Evolutionary conservation across 2,797 vertebrate genomes (phyloP), one percentile per base, ranked within the genome.

Genomic region (Lacerta bilineata): DNA sequence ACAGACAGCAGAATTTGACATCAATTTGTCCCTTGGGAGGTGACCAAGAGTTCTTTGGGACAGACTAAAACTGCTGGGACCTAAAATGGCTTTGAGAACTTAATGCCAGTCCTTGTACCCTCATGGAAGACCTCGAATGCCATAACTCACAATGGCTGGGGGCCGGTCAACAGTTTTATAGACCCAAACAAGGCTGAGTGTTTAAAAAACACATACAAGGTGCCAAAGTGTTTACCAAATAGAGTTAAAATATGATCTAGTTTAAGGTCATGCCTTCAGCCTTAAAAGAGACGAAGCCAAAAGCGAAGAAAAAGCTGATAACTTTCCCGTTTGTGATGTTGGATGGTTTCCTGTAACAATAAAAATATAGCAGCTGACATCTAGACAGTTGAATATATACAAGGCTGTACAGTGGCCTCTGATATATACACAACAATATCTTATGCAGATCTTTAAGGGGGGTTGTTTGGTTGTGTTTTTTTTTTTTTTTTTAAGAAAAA

Each of bases 1-100:
- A 97, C 96, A 97, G 97, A 97, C 97, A 97, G 97, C 97, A 96
- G 97, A 97, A 98, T 96, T 97, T 98, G 96, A 98, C 98, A 98
- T 98, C 96, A 95, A 96, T 98, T 97, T 97, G 97, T 98, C 97
- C 96, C 97, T 94, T 90, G 95, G 97, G 97, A 97, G 94, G 93
- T 95, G 96, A 96, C 96, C 95, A 96, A 90, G 92, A 95, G 93
- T 93, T 96, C 90, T 88, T 80, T 13, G 50, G 83, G 94, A 91
- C 80, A 15, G n/a, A 87, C 92, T 96, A 90, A 95, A 95, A 96
- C 88, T 84, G 84, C 88, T 41, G 68, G 93, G 91, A 90, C 93
- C 94, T 92, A 87, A 75, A 81, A 81, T 93, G 68, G 89, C 93
- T 91, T 90, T 43, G 89, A 90, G 78, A 93, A 79, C 82, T 72